These are phyloP conservation scores for Pteropus alecto DNA, from an alignment of 2,113 vertebrate genomes.

Conservation along the genomic window DNA sequence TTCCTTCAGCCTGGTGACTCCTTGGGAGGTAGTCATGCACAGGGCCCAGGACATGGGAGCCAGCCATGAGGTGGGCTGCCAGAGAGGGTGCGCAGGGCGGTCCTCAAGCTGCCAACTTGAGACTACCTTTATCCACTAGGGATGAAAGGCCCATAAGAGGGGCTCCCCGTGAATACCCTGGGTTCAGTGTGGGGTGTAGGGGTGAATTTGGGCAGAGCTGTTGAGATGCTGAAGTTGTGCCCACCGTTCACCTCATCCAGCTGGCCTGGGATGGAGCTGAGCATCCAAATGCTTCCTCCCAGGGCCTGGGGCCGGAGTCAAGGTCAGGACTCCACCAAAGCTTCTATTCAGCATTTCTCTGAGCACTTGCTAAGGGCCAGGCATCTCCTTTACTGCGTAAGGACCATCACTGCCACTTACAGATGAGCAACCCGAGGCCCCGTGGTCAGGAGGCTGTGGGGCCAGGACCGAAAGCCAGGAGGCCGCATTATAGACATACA, in stretches of 20 bases:
- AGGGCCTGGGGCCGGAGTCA: not conserved
- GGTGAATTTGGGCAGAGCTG: not conserved
- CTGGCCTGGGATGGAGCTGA: not conserved
- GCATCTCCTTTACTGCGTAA: not conserved
- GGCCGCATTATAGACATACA: rapidly evolving
- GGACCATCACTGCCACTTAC: not conserved
- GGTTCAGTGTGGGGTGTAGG: too few species aligned
- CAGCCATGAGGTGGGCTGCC: not conserved
- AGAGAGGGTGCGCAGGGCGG: not conserved
- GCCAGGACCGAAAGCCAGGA: not conserved
- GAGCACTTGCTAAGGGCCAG: rapidly evolving
- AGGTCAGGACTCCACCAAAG: not conserved
- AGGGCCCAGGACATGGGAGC: not conserved
- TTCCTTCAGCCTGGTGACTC: not conserved
- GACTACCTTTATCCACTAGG: not conserved
- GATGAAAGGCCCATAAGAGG: not conserved
- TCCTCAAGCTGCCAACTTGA: not conserved
- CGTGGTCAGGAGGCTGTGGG: not conserved
- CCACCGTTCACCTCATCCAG: not conserved
- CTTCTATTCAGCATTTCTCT: not conserved
- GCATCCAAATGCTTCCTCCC: not conserved
- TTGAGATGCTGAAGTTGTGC: not conserved
- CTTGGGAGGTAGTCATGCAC: not conserved
- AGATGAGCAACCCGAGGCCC: not conserved
- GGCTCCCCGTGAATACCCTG: not conserved